Conservation (phyloP, 37 sponge, comb jelly and placozoan genomes). For the Aplysina aerophoba region DNA sequence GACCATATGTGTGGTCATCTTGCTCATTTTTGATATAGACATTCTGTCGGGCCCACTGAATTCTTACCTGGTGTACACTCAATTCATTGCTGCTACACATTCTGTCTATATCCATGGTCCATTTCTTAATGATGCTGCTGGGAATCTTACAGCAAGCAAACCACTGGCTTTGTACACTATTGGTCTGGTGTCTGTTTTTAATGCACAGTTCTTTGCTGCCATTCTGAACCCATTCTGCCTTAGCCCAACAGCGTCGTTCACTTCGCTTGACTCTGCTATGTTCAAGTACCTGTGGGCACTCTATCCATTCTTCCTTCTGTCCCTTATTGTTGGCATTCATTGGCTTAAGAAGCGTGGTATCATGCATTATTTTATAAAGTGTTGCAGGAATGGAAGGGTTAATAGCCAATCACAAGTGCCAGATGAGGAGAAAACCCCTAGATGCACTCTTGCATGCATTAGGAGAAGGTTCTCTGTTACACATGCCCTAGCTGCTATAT, state of each 20-base stretch:
- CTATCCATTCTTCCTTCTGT: too few relatives aligned
- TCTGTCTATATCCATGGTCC: not conserved
- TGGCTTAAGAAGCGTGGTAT: too few relatives aligned
- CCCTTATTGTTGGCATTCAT: too few relatives aligned
- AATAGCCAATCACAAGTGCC: too few relatives aligned
- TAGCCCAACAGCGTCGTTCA: too few relatives aligned
- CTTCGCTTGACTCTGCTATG: too few relatives aligned
- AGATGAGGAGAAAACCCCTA: too few relatives aligned
- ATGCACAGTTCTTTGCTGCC: not conserved
- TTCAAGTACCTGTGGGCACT: too few relatives aligned
- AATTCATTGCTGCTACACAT: slow-evolving; percentile 4
- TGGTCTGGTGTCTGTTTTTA: slow-evolving; percentile 2
- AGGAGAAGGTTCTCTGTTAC: not conserved
- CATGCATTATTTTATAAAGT: too few relatives aligned
- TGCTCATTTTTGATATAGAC: slow-evolving; percentile 8
- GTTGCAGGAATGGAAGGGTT: too few relatives aligned
- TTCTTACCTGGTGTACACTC: slow-evolving; percentile 25
- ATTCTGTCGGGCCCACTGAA: slow-evolving; percentile 19
- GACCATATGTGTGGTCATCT: not conserved
- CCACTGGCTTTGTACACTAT: not conserved
- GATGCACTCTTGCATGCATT: too few relatives aligned
- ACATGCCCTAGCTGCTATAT: slow-evolving; percentile 15
- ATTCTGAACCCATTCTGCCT: slow-evolving; percentile 4
- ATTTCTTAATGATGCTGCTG: not conserved
- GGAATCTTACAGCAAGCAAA: not conserved